phyloP scores from a whole-genome alignment of 2,113 vertebrate genomes.

The Heptranchias perlo region DNA sequence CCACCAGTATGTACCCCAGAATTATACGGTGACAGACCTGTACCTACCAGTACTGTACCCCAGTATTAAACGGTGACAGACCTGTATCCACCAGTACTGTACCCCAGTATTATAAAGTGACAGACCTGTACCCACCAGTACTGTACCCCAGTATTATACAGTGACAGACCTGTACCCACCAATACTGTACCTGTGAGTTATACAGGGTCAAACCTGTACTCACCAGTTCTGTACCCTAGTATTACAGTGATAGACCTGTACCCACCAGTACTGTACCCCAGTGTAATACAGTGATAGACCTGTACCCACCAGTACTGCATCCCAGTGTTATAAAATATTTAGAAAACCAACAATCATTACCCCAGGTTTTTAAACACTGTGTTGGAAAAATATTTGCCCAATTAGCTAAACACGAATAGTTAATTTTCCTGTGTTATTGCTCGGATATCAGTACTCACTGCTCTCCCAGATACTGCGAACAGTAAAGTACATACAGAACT shows the following conservation, averaged over 20 bases:
- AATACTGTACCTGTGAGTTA: no score
- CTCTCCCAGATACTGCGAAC: background rate
- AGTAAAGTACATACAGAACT: background rate
- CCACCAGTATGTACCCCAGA: background rate
- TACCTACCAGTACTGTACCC: background rate
- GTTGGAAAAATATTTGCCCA: background rate
- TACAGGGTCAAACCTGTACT: no score
- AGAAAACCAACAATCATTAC: no score
- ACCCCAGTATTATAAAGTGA: background rate
- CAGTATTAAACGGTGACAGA: background rate
- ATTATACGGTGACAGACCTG: background rate
- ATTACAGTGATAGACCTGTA: no score
- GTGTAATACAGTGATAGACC: no score
- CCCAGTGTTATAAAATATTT: no score
- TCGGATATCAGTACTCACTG: background rate
- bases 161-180: no score
- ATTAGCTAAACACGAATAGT: background rate
- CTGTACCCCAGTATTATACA: no score
- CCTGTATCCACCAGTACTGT: background rate
- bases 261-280: no score
- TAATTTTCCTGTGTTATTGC: background rate
- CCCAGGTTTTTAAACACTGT: background rate
- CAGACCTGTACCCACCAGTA: no score
- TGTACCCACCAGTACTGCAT: no score
- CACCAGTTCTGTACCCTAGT: no score